Evolutionary conservation across 2,888 invertebrate species (phyloP), one percentile per base, ranked within the genome.

Genomic region (Rhorus exstirpatorius): DNA sequence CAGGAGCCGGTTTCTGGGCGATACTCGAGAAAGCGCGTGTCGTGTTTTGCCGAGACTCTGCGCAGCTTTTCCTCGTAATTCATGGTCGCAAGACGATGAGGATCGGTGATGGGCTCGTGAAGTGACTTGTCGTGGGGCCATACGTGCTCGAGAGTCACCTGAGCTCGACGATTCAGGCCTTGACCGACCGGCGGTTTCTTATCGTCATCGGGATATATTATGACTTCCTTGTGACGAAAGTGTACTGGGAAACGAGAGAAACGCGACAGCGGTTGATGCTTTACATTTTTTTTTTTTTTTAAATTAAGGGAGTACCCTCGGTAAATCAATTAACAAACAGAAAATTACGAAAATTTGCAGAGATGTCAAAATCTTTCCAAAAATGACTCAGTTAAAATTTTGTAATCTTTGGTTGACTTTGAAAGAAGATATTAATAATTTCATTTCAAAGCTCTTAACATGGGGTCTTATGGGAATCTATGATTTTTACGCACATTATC

Each of bases 1-100:
- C 99, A 99, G 72, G 98, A 98, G 24, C 99, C 99, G 1, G 98
- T 98, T 91, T 97, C 97, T 0, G 99, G 97, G 0, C 98, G 95
- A 93, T 99, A 99, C 91, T 99, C 99, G 3, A 98, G 95, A 92
- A 99, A 99, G 71, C 96, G 96, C 0, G 98, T 98, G 83, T 96
- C 97, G 93, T 98, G 97, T 87, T 97, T 97, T 83, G 96, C 96
- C 79, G 98, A 97, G 0, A 97, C 96, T 35, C 96, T 95, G 14
- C 98, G 96, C 76, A 99, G 93, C 90, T 97, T 97, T 7, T 95
- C 96, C 86, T 97, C 96, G 93, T 97, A 99, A 89, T 97, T 96
- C 95, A 98, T 96, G 75, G 95, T 95, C 1, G 95, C 93, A 12
- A 99, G 93, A 71, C 96, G 95, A n/a, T 96, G 95, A 0, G 96